Conservation (phyloP, 1,140 invertebrate genomes). For the Danaus plexippus region DNA sequence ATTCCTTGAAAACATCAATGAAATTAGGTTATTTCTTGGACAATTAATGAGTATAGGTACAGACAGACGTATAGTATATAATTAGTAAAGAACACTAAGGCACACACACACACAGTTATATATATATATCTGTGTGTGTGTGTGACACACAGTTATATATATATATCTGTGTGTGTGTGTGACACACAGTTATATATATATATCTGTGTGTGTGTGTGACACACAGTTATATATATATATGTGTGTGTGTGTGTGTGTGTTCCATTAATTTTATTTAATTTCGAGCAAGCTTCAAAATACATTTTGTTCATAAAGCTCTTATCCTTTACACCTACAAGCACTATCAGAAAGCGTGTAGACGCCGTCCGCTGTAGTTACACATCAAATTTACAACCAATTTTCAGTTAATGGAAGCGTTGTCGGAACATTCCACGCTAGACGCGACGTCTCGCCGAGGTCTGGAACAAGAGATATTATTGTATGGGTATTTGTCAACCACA, state of each 20-base stretch:
- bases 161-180: constrained; percentile 1
- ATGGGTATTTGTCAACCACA: no score
- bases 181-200: background rate
- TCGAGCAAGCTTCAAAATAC: no score
- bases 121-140: background rate
- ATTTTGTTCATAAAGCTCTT: no score
- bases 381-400: no score
- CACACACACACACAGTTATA: background rate
- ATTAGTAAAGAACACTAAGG: background rate
- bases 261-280: no score
- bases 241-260: background rate
- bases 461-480: no score
- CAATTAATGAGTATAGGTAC: constrained; percentile 2
- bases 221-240: background rate
- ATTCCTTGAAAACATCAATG: background rate
- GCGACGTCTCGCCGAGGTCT: background rate
- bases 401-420: no score
- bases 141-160: background rate
- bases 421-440: background rate
- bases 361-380: no score
- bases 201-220: constrained; percentile 1
- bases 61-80: constrained; percentile 1
- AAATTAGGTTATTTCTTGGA: background rate
- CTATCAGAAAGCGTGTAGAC: no score
- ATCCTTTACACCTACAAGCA: no score